Percentiles rank a stretch among this genome's conserved stretches.
These are phyloP conservation scores for Coelinius sp. DNA, from an alignment of 2,888 invertebrate genomes.

Conservation along the genomic window DNA sequence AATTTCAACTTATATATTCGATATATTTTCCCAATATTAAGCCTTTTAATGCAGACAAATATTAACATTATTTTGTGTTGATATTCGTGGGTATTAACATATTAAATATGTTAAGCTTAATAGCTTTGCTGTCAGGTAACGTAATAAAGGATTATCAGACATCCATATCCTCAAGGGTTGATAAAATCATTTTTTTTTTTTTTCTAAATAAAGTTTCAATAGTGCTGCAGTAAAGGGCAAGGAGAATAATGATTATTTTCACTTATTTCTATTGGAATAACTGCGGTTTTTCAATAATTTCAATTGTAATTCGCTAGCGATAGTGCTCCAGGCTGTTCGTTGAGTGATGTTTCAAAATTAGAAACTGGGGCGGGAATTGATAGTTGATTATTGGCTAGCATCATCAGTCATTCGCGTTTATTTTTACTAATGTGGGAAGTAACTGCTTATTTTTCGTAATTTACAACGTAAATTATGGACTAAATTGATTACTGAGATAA, in stretches of 20 bases:
- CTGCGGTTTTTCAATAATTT: background rate
- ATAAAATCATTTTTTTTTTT: too few relatives aligned
- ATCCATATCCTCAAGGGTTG: too few relatives aligned
- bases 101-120: background rate
- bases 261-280: background rate
- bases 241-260: too few relatives aligned
- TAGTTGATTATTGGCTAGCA: background rate
- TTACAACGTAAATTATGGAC: too few relatives aligned
- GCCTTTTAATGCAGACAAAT: slow-evolving; percentile 8
- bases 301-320: background rate
- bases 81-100: background rate
- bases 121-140: background rate
- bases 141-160: background rate
- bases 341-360: slow-evolving; percentile 35
- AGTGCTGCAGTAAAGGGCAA: too few relatives aligned
- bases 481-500: too few relatives aligned
- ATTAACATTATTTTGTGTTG: background rate
- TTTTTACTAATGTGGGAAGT: too few relatives aligned
- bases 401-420: background rate
- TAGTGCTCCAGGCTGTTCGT: background rate
- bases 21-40: slow-evolving; percentile 22
- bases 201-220: too few relatives aligned
- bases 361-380: slow-evolving; percentile 23
- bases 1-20: slow-evolving; percentile 16
- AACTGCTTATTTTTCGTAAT: too few relatives aligned